These are phyloP conservation scores for Drosophila suzukii DNA, from an alignment of 1,140 invertebrate species.

Conservation along the genomic window DNA sequence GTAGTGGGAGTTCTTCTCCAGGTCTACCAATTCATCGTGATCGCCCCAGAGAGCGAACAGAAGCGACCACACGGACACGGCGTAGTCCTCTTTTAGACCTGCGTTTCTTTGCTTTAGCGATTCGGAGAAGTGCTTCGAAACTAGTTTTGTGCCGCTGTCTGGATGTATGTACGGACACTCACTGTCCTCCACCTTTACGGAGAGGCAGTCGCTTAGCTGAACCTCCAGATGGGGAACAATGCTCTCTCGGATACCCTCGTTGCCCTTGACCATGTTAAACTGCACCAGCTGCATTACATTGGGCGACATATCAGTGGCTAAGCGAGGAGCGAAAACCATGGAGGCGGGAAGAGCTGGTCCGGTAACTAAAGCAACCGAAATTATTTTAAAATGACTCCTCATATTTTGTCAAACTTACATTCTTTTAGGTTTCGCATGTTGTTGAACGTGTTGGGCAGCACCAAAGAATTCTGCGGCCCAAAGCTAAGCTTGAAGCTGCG, in stretches of 20 bases:
- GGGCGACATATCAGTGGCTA: slow-evolving; percentile 53
- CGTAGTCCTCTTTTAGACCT: slow-evolving; percentile 83
- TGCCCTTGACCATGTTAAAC: slow-evolving; percentile 60
- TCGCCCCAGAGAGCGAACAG: slow-evolving; percentile 94
- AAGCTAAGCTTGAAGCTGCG: slow-evolving; percentile 91
- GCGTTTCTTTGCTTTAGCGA: slow-evolving; percentile 82
- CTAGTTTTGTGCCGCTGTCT: slow-evolving; percentile 70
- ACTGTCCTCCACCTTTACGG: slow-evolving; percentile 84
- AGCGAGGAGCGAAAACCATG: slow-evolving; percentile 52
- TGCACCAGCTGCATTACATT: slow-evolving; percentile 67
- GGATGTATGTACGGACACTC: slow-evolving; percentile 85
- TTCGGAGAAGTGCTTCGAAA: slow-evolving; percentile 85
- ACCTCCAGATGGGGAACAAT: slow-evolving; percentile 85
- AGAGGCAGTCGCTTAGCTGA: slow-evolving; percentile 85
- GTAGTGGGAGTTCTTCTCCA: slow-evolving; percentile 64
- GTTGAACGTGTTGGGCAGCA: slow-evolving; percentile 75
- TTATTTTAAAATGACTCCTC: neutral
- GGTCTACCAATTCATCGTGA: slow-evolving; percentile 84
- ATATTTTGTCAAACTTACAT: neutral
- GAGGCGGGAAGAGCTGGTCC: slow-evolving; percentile 20
- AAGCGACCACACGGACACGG: slow-evolving; percentile 90
- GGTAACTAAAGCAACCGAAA: slow-evolving; percentile 14
- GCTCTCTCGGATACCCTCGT: slow-evolving; percentile 64
- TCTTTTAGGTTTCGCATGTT: slow-evolving; percentile 55
- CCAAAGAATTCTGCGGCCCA: slow-evolving; percentile 88